Conservation (phyloP, 2,888 invertebrate species). For the Antheraea assamensis region DNA sequence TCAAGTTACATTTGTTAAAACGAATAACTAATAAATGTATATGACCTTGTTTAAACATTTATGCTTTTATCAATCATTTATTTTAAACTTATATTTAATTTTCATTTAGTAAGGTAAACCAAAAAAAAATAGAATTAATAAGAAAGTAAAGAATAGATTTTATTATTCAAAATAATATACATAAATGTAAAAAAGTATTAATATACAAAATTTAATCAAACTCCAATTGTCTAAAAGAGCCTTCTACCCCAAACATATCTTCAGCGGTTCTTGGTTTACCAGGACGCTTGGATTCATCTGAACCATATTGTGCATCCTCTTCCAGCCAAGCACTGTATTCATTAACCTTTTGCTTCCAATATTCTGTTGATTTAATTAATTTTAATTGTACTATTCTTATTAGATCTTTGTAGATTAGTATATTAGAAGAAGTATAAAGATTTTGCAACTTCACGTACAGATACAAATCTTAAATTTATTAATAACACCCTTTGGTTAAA, state of each 20-base stretch:
- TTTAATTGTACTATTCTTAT: background rate
- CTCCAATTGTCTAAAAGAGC: slow-evolving; percentile 78
- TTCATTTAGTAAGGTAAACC: background rate
- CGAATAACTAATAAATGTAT: background rate
- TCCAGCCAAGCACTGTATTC: slow-evolving; percentile 75
- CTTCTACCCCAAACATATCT: slow-evolving; percentile 80
- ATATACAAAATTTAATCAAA: slow-evolving; percentile 48
- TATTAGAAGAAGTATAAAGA: background rate
- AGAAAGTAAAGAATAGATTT: slow-evolving; percentile 22
- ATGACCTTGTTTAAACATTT: background rate
- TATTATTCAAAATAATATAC: slow-evolving; percentile 12
- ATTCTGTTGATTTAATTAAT: slow-evolving; percentile 41
- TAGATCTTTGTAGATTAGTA: background rate
- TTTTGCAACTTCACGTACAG: background rate
- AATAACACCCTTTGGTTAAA: too few species aligned
- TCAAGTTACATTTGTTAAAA: background rate
- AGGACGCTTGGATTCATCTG: slow-evolving; percentile 79
- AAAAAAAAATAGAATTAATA: slow-evolving; percentile 18
- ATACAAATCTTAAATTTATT: background rate
- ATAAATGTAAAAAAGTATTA: background rate
- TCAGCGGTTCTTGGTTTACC: slow-evolving; percentile 80
- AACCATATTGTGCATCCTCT: slow-evolving; percentile 74
- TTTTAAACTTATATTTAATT: background rate
- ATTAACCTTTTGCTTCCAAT: slow-evolving; percentile 71
- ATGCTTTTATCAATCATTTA: too few species aligned